Percentiles rank a stretch among this genome's conserved stretches.
Evolutionary conservation across 2,888 invertebrate species (phyloP).

Genomic region (Lithophane socia): DNA sequence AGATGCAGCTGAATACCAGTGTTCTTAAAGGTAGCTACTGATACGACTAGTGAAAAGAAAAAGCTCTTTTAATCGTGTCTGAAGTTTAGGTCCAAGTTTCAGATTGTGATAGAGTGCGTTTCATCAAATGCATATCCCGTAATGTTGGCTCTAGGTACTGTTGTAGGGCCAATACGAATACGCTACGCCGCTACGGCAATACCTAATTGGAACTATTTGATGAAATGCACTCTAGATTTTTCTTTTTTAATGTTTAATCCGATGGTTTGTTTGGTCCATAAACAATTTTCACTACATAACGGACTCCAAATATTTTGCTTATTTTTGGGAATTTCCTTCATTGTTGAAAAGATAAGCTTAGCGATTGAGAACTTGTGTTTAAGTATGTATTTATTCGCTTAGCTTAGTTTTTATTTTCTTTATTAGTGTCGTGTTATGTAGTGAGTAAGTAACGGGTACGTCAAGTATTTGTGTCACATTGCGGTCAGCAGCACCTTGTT

Average conservation of each 20-base stretch:
- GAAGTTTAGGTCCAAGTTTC: not conserved
- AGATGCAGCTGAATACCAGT: not conserved
- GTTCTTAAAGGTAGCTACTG: not conserved
- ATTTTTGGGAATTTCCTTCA: not conserved
- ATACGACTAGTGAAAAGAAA: not conserved
- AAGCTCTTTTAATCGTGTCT: not conserved
- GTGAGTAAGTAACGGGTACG: not conserved
- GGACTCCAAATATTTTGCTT: not conserved
- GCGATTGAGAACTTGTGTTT: not conserved
- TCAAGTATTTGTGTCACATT: constrained; percentile 20
- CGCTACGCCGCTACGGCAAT: too few species aligned
- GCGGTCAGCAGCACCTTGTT: constrained; percentile 18
- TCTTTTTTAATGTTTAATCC: not conserved
- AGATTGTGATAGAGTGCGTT: too few species aligned
- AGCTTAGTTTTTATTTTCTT: not conserved
- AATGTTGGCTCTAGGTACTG: too few species aligned
- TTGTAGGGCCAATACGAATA: too few species aligned
- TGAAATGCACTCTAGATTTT: too few species aligned
- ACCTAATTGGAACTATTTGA: too few species aligned
- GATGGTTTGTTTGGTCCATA: not conserved
- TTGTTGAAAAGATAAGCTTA: not conserved
- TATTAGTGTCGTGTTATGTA: not conserved
- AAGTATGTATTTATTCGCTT: not conserved
- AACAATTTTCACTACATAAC: not conserved
- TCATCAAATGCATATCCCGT: too few species aligned